Conservation (phyloP, 2,113 vertebrate species). For the Archocentrus centrarchus region DNA sequence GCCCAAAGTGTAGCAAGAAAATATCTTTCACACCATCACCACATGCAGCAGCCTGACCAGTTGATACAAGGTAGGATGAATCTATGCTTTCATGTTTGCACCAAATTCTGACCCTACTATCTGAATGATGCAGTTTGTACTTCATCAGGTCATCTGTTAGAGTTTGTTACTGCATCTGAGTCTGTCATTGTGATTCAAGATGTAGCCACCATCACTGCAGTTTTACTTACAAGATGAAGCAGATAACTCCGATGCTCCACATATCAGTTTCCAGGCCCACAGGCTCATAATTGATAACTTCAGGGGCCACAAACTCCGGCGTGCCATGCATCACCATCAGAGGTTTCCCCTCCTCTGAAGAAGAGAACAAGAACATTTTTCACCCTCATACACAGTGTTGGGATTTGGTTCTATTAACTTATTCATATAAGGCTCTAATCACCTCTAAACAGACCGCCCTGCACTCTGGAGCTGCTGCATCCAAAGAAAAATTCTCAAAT, state of each 20-base stretch:
- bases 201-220: background rate
- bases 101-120: too few relatives aligned
- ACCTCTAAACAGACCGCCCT: constrained; percentile 27
- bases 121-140: too few relatives aligned
- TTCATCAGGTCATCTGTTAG: too few relatives aligned
- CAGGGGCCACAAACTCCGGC: constrained; percentile 90
- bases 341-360: constrained; percentile 75
- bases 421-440: background rate
- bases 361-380: background rate
- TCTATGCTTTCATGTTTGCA: background rate
- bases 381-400: background rate
- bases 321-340: constrained; percentile 87
- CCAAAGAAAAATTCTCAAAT: background rate
- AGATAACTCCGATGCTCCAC: constrained; percentile 92
- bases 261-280: constrained; percentile 85
- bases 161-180: background rate
- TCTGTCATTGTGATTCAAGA: background rate
- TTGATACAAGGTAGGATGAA: background rate
- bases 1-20: background rate
- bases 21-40: background rate
- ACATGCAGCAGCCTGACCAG: background rate
- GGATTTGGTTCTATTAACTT: background rate
- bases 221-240: constrained; percentile 86
- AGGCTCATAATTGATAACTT: constrained; percentile 86
- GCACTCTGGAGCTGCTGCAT: constrained; percentile 1